phyloP scores from a whole-genome alignment of 1,140 invertebrate genomes.

The Lucilia cuprina region DNA sequence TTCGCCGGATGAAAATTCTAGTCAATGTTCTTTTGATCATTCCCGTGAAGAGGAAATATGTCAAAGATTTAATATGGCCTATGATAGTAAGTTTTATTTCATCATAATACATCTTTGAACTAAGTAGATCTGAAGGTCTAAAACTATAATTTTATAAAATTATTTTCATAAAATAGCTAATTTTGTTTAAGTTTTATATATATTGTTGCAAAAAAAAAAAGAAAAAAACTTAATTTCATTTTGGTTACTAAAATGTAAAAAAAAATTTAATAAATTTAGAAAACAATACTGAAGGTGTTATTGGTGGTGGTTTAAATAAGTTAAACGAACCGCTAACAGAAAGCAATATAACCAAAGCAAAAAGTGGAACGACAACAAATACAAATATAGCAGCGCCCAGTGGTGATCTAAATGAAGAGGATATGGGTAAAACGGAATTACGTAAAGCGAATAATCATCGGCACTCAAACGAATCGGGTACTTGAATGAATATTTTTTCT shows the following conservation, averaged over 20 bases:
- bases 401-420: conserved; percentile 20
- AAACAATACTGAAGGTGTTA: conserved; percentile 29
- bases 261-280: conserved; percentile 35
- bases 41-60: conserved; percentile 80
- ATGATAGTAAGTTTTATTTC: conserved; percentile 40
- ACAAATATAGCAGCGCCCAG: conserved; percentile 24
- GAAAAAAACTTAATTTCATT: background rate
- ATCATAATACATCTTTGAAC: background rate
- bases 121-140: too few species aligned
- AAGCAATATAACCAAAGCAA: conserved; percentile 20
- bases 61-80: conserved; percentile 59
- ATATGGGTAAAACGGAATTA: conserved; percentile 50
- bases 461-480: conserved; percentile 62
- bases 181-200: too few species aligned
- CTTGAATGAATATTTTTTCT: conserved; percentile 23
- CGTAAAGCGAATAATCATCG: conserved; percentile 53
- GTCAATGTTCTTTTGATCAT: conserved; percentile 81
- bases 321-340: background rate
- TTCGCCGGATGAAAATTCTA: conserved; percentile 73
- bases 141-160: too few species aligned
- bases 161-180: too few species aligned
- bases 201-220: too few species aligned
- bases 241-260: background rate
- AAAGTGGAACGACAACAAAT: background rate
- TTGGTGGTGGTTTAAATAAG: conserved; percentile 17